Evolutionary conservation across 2,888 invertebrate genomes (phyloP).

Genomic region (Exocentrus adspersus): DNA sequence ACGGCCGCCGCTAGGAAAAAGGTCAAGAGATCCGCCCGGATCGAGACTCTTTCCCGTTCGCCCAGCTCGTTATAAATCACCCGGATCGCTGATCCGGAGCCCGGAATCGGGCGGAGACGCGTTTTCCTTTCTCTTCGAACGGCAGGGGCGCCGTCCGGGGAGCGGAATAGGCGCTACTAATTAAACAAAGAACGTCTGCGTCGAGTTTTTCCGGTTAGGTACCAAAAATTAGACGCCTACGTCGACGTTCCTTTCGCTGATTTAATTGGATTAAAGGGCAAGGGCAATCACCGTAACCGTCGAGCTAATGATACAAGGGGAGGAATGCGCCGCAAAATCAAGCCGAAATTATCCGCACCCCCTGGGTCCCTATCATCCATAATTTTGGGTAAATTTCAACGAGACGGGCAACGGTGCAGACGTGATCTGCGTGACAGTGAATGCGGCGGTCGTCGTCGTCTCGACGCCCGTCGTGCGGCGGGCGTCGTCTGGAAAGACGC

Average conservation of each 20-base stretch:
- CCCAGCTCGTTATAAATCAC: constrained; percentile 16
- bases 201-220: too few relatives aligned
- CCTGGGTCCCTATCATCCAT: too few relatives aligned
- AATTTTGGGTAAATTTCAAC: constrained; percentile 11
- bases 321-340: too few relatives aligned
- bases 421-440: constrained; percentile 34
- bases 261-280: too few relatives aligned
- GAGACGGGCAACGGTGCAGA: constrained; percentile 28
- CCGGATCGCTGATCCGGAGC: background rate
- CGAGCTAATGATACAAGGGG: too few relatives aligned
- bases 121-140: background rate
- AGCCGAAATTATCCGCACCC: too few relatives aligned
- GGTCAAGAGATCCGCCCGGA: constrained; percentile 26
- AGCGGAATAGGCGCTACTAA: too few relatives aligned
- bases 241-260: too few relatives aligned
- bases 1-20: constrained; percentile 19
- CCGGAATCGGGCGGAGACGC: background rate
- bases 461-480: constrained; percentile 41
- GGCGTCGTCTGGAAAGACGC: constrained; percentile 42
- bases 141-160: too few relatives aligned
- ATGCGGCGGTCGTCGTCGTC: constrained; percentile 42
- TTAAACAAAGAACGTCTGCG: too few relatives aligned
- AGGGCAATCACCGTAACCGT: too few relatives aligned
- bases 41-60: constrained; percentile 19
- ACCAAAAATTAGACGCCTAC: too few relatives aligned